Evolutionary conservation across 2,888 invertebrate species (phyloP).

Genomic region (Tribolium freemani): DNA sequence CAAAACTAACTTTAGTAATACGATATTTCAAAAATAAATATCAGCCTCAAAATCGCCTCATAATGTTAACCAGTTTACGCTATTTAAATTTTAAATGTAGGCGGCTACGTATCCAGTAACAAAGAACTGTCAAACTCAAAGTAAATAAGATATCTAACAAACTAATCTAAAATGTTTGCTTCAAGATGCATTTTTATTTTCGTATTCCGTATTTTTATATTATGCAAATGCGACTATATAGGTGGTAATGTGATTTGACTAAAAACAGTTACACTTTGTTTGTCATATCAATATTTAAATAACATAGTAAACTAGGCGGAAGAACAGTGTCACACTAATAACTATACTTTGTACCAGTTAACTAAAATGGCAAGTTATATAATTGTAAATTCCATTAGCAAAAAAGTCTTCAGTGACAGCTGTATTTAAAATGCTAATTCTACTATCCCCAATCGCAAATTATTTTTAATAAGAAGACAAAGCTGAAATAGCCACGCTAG

Average conservation of each 20-base stretch:
- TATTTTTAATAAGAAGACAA: slow-evolving; percentile 13
- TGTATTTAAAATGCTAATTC: slow-evolving; percentile 19
- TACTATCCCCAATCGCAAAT: background rate
- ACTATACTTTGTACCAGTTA: background rate
- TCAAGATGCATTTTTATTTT: slow-evolving; percentile 14
- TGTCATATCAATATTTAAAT: slow-evolving; percentile 8
- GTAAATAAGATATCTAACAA: slow-evolving; percentile 37
- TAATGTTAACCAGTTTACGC: slow-evolving; percentile 33
- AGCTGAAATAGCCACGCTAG: background rate
- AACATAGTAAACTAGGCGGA: background rate
- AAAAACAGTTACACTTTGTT: background rate
- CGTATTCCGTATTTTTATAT: background rate
- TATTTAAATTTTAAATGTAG: slow-evolving; percentile 38
- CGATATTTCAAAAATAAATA: slow-evolving; percentile 30
- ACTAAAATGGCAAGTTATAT: slow-evolving; percentile 17
- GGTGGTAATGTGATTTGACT: background rate
- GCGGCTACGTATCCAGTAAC: slow-evolving; percentile 36
- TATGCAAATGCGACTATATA: background rate
- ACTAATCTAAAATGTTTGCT: slow-evolving; percentile 25
- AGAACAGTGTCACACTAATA: slow-evolving; percentile 4
- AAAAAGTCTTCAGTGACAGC: background rate
- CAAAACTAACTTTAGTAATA: slow-evolving; percentile 18
- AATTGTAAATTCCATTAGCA: background rate
- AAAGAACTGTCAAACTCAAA: slow-evolving; percentile 36
- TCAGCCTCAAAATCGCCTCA: slow-evolving; percentile 23